Conservation (phyloP, 1,140 invertebrate genomes). For the Scaptomyza graminum region DNA sequence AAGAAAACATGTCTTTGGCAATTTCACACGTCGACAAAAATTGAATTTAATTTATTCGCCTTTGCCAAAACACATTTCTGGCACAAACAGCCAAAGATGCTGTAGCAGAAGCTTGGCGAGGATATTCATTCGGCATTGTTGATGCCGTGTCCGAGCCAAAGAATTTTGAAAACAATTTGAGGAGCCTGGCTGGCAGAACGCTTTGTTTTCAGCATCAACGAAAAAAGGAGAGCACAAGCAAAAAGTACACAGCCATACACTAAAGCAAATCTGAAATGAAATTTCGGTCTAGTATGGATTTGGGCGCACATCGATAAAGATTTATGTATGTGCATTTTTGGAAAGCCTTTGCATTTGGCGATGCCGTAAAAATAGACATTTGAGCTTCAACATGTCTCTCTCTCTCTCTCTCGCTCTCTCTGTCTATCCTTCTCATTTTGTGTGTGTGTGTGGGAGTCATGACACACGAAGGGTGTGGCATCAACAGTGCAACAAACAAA, state of each 20-base stretch:
- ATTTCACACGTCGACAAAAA: slow-evolving; percentile 64
- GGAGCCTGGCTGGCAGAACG: slow-evolving; percentile 16
- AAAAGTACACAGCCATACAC: slow-evolving; percentile 34
- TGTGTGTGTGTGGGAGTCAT: not conserved
- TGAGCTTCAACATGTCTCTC: slow-evolving; percentile 10
- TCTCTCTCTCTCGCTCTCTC: no score
- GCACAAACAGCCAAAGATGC: slow-evolving; percentile 6
- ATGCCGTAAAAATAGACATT: slow-evolving; percentile 56
- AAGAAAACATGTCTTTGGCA: slow-evolving; percentile 46
- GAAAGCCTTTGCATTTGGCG: slow-evolving; percentile 40
- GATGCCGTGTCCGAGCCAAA: slow-evolving; percentile 53
- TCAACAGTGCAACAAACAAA: slow-evolving; percentile 16
- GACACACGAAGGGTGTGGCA: not conserved
- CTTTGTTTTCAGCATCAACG: slow-evolving; percentile 38
- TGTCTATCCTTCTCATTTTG: not conserved
- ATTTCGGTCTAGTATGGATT: slow-evolving; percentile 60
- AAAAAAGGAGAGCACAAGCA: slow-evolving; percentile 3
- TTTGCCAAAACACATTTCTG: slow-evolving; percentile 55
- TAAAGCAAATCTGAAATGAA: slow-evolving; percentile 58
- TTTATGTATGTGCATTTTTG: slow-evolving; percentile 49
- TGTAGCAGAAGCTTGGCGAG: slow-evolving; percentile 2
- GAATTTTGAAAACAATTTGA: slow-evolving; percentile 56
- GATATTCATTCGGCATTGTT: slow-evolving; percentile 22
- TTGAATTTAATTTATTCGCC: slow-evolving; percentile 65
- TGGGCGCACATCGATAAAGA: slow-evolving; percentile 67